phyloP scores from a whole-genome alignment of 1,140 invertebrate genomes.

The Micrasema longulum region DNA sequence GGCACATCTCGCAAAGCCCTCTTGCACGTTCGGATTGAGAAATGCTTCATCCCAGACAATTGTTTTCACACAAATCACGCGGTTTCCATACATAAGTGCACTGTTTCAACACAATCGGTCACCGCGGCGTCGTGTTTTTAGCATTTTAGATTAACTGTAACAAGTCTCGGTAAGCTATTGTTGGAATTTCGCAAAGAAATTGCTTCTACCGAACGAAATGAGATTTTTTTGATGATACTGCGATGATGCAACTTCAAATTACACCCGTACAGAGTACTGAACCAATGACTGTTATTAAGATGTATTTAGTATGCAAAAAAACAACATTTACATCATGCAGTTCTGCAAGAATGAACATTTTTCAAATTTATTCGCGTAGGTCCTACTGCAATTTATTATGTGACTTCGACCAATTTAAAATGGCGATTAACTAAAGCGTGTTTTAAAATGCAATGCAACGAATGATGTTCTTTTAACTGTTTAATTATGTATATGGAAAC shows the following conservation, averaged over 20 bases:
- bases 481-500: no score
- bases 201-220: neutral
- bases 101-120: conserved; percentile 17
- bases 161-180: conserved; percentile 10
- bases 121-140: neutral
- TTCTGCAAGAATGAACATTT: no score
- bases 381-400: no score
- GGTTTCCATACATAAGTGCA: conserved; percentile 10
- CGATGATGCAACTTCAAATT: neutral
- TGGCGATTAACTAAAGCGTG: no score
- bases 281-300: no score
- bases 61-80: conserved; percentile 32
- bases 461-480: no score
- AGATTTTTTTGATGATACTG: conserved; percentile 10
- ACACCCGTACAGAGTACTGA: neutral
- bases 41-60: conserved; percentile 20
- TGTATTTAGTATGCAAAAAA: no score
- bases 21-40: neutral
- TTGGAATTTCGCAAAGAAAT: conserved; percentile 33
- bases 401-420: no score
- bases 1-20: neutral
- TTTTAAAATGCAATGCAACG: no score
- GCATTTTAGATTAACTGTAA: conserved; percentile 14
- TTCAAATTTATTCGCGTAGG: no score
- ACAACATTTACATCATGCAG: no score